Percentiles rank a stretch among this genome's conserved stretches.
phyloP scores from a whole-genome alignment of 92 coral and sea anemone genomes.

The Plumapathes pennacea region DNA sequence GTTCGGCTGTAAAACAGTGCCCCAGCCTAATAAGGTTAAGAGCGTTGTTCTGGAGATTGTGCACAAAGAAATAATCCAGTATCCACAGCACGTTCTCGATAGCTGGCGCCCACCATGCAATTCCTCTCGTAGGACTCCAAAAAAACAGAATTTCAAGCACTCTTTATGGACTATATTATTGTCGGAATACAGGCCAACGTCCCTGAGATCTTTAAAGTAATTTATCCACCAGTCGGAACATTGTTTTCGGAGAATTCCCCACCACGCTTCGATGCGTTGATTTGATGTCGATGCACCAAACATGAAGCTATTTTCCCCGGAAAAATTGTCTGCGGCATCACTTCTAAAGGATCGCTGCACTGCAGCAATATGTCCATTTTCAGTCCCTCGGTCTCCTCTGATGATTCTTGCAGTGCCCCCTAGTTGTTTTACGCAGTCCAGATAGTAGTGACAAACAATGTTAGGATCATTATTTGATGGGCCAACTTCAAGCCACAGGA shows the following conservation, averaged over 20 bases:
- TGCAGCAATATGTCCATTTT: slow-evolving; percentile 3
- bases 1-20: slow-evolving; percentile 48
- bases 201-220: slow-evolving; percentile 10
- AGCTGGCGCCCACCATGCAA: slow-evolving; percentile 34
- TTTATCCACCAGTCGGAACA: slow-evolving; percentile 20
- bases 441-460: slow-evolving; percentile 3
- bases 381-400: slow-evolving; percentile 20
- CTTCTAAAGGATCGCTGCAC: slow-evolving; percentile 13
- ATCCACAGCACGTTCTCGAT: slow-evolving; percentile 41
- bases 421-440: slow-evolving; percentile 1
- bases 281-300: slow-evolving; percentile 12
- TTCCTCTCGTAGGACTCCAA: slow-evolving; percentile 8
- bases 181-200: slow-evolving; percentile 1
- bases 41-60: slow-evolving; percentile 44
- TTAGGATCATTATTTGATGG: slow-evolving; percentile 6
- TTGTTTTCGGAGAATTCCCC: slow-evolving; percentile 9
- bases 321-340: not conserved
- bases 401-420: slow-evolving; percentile 1
- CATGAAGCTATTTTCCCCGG: slow-evolving; percentile 11
- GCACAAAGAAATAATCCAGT: slow-evolving; percentile 64
- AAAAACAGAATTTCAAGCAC: slow-evolving; percentile 39
- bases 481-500: slow-evolving; percentile 14
- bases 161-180: slow-evolving; percentile 5
- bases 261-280: slow-evolving; percentile 21
- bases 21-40: slow-evolving; percentile 37